Base-by-base conservation (phyloP, 53 echinoderm and acorn worm species). In the Mesocentrotus franciscanus region DNA sequence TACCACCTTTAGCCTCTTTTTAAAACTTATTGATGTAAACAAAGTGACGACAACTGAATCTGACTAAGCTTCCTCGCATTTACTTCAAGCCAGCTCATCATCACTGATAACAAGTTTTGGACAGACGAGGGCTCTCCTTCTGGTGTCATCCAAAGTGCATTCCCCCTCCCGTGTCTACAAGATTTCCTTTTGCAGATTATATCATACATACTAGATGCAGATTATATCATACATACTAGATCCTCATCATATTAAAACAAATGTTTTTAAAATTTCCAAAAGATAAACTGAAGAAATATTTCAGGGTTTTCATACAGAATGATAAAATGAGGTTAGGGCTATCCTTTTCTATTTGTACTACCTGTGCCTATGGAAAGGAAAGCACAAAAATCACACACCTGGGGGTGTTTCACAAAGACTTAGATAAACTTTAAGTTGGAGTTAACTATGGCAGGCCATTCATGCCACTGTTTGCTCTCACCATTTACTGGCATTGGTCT, bases 51-150 rank as follows among this genome's bases (percentile, higher is more conserved):
- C 93, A 92, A 92, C 93, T 56, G 66, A 91, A 92, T 92, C 79
- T 93, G 94, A 93, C 94, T 79, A 81, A 93, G 83, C 83, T 78
- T 93, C 93, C 79, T 93, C 14, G 92, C 74, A 92, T 92, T 92
- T 92, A 92, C 91, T 91, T 92, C 92, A 92, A 71, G 74, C 29
- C 74, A 35, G 71, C 92, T 92, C 92, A 71, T 92, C 92, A 55
- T 92, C 92, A 56, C 13, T 13, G 71, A 71, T 92, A 39, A 71
- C 75, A 49, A 72, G 92, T 92, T 92, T 75, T 39, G 39, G 34
- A 29, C 91, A 92, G 13, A n/a, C 74, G 92, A 72, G 92, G 92
- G 92, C 92, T 76, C 92, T 92, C 0, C 39, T 34, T 39, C 62
- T 10, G 34, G 71, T 56, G 76, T 64, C 71, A 71, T 22, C 7